phyloP scores from a whole-genome alignment of 2,113 vertebrate species.

The Columbina picui region DNA sequence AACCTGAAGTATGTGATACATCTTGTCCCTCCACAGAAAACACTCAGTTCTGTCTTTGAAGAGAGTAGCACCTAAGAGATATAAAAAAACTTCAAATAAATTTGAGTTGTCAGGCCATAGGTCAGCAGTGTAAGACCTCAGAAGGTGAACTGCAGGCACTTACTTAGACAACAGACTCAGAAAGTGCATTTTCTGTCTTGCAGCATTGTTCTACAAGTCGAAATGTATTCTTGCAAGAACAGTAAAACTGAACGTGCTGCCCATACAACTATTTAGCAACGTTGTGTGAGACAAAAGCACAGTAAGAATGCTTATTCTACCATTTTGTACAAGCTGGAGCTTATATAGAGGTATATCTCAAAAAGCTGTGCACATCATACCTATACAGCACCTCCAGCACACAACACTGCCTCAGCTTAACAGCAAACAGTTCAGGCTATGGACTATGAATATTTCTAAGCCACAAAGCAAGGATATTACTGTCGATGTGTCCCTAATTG shows the following conservation, averaged over 20 bases:
- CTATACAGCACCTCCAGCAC: neutral
- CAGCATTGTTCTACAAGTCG: neutral
- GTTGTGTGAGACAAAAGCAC: neutral
- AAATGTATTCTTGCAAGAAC: neutral
- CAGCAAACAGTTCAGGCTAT: neutral
- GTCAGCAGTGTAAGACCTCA: neutral
- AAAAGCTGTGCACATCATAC: neutral
- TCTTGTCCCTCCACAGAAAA: neutral
- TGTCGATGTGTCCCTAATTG: neutral
- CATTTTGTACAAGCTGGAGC: neutral
- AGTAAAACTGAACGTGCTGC: neutral
- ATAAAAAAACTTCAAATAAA: neutral
- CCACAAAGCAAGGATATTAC: neutral
- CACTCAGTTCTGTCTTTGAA: neutral
- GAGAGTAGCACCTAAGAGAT: neutral
- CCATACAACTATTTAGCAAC: neutral
- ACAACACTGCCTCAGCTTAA: neutral
- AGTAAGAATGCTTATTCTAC: neutral
- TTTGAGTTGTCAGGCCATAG: neutral
- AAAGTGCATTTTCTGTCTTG: neutral
- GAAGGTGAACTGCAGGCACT: neutral
- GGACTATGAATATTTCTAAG: neutral
- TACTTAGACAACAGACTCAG: neutral
- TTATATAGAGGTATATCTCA: neutral
- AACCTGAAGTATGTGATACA: neutral